These are phyloP conservation scores for Gallinago media DNA, from an alignment of 2,113 vertebrate genomes.

Conservation along the genomic window DNA sequence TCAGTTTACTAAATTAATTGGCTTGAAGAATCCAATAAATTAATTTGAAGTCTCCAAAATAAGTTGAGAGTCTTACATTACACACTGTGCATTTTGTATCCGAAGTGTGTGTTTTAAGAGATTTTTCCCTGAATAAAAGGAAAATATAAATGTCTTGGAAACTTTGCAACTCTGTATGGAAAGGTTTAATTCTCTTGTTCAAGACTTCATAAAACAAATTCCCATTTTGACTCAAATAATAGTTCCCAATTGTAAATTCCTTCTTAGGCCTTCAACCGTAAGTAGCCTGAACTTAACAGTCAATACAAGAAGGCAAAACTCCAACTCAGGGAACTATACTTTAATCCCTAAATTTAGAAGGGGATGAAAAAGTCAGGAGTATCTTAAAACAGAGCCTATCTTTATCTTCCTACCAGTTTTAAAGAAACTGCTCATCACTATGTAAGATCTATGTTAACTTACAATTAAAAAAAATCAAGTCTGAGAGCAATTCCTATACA, in stretches of 20 bases:
- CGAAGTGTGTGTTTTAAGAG: background rate
- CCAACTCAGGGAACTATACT: background rate
- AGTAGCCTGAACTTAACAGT: background rate
- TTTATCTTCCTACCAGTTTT: background rate
- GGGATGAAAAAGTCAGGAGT: background rate
- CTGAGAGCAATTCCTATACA: background rate
- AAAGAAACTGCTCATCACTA: background rate
- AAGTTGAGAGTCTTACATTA: background rate
- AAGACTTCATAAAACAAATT: background rate
- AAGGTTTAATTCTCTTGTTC: background rate
- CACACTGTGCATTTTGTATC: background rate
- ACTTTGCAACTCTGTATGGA: background rate
- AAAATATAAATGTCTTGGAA: background rate
- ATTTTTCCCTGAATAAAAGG: background rate
- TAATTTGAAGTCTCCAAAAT: background rate
- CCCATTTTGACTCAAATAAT: background rate
- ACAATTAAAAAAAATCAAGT: background rate
- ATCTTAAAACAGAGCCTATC: constrained; percentile 6
- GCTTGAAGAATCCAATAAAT: background rate
- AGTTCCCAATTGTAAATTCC: background rate
- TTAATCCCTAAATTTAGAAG: background rate
- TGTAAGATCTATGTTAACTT: background rate
- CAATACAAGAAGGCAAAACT: background rate
- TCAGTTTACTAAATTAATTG: background rate
- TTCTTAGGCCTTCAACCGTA: background rate